Evolutionary conservation across 1,140 invertebrate species (phyloP).

Genomic region (Drosophila triauraria): DNA sequence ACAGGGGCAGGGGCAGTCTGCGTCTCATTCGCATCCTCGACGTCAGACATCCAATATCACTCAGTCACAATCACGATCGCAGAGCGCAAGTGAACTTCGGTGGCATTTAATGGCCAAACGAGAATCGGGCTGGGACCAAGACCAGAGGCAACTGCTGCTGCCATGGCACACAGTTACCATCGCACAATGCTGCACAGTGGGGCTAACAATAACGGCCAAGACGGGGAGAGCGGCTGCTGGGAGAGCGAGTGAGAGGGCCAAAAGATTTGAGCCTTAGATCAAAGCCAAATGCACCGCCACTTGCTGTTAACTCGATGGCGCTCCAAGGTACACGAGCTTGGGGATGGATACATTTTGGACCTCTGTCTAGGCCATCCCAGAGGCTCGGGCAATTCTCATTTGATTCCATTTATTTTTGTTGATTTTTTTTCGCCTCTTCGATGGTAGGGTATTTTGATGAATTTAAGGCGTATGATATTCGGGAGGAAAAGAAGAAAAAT

Average conservation of each 20-base stretch:
- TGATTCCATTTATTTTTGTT: slow-evolving; percentile 49
- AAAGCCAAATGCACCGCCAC: slow-evolving; percentile 78
- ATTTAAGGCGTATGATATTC: slow-evolving; percentile 1
- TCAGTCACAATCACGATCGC: slow-evolving; percentile 73
- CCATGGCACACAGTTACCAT: slow-evolving; percentile 27
- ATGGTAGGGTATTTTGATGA: slow-evolving; percentile 1
- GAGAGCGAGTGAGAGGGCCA: slow-evolving; percentile 47
- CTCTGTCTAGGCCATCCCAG: slow-evolving; percentile 67
- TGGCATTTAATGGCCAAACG: slow-evolving; percentile 68
- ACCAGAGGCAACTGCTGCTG: slow-evolving; percentile 62
- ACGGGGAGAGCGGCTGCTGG: slow-evolving; percentile 3
- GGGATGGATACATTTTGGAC: slow-evolving; percentile 66
- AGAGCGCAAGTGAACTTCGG: slow-evolving; percentile 77
- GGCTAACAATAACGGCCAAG: slow-evolving; percentile 41
- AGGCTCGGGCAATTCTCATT: slow-evolving; percentile 47
- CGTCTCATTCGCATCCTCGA: slow-evolving; percentile 52
- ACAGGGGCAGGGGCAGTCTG: slow-evolving; percentile 29
- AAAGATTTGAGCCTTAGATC: slow-evolving; percentile 80
- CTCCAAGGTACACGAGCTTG: slow-evolving; percentile 75
- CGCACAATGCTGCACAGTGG: slow-evolving; percentile 33
- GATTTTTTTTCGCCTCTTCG: slow-evolving; percentile 8
- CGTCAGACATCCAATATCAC: slow-evolving; percentile 76
- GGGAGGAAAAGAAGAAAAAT: neutral
- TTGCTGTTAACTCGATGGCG: slow-evolving; percentile 82
- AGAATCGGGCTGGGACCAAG: slow-evolving; percentile 45